phyloP scores from a whole-genome alignment of 2,797 vertebrate genomes.

The Crypturellus tataupa region DNA sequence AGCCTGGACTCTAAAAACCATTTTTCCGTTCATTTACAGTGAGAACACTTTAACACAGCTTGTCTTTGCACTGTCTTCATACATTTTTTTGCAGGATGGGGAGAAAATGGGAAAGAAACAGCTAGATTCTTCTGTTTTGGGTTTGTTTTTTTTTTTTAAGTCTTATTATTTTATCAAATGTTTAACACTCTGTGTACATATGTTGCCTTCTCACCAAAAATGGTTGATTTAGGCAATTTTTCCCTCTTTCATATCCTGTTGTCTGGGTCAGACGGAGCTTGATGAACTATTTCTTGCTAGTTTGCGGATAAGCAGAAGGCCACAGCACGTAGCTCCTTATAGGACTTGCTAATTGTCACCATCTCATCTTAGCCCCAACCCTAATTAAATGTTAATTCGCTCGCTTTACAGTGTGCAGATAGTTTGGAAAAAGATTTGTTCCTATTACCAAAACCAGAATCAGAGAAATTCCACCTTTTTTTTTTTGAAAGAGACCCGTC shows the following conservation, averaged over 20 bases:
- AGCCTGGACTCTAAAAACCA: background rate
- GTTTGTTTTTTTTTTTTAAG: background rate
- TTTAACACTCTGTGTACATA: fast-evolving
- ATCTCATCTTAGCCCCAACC: background rate
- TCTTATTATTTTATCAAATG: background rate
- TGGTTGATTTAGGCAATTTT: background rate
- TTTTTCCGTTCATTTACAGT: background rate
- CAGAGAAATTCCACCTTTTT: background rate
- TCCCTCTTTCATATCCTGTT: background rate
- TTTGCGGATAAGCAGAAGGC: background rate
- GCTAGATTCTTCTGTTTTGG: fast-evolving
- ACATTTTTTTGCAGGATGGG: background rate
- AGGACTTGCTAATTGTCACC: background rate
- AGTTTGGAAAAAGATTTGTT: background rate
- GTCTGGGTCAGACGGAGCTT: background rate
- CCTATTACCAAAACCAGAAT: fast-evolving
- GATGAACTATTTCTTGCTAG: background rate
- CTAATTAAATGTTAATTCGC: fast-evolving
- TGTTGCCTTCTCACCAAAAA: background rate
- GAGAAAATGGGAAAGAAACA: background rate
- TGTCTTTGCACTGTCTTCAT: background rate
- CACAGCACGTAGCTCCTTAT: background rate
- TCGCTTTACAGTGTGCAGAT: background rate
- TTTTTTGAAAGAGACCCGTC: no score
- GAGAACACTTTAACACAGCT: background rate